Evolutionary conservation across 2,113 vertebrate genomes (phyloP).

Genomic region (Aldabrachelys gigantea): DNA sequence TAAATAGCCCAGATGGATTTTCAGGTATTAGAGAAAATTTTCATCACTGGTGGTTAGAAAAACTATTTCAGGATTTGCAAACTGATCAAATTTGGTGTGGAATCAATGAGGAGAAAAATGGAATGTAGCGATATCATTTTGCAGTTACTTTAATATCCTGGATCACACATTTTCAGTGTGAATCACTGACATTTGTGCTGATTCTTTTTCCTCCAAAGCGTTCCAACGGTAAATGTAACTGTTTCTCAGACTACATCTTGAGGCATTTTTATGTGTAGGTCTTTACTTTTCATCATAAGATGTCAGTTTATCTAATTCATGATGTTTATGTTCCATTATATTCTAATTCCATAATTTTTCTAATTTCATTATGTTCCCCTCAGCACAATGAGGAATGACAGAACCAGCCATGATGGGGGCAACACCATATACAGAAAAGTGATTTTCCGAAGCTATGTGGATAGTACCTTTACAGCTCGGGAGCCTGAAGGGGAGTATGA

Average conservation of each 20-base stretch:
- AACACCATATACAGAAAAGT: conserved; percentile 85
- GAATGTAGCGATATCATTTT: background rate
- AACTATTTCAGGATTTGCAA: background rate
- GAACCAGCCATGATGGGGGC: conserved; percentile 20
- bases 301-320: conserved; percentile 23
- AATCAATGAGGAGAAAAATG: background rate
- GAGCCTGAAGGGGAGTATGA: conserved; percentile 85
- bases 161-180: background rate
- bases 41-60: background rate
- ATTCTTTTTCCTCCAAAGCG: background rate
- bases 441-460: conserved; percentile 89
- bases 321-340: background rate
- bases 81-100: background rate
- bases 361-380: conserved; percentile 5
- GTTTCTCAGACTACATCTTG: background rate
- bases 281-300: background rate
- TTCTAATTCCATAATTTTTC: background rate
- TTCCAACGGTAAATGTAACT: background rate
- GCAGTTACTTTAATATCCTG: background rate
- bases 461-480: conserved; percentile 84
- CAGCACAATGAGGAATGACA: conserved; percentile 65
- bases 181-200: background rate
- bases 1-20: background rate
- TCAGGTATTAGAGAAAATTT: background rate
- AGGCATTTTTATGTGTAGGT: background rate